Base-by-base conservation (phyloP, 1,140 invertebrate species). In the Solen grandis region DNA sequence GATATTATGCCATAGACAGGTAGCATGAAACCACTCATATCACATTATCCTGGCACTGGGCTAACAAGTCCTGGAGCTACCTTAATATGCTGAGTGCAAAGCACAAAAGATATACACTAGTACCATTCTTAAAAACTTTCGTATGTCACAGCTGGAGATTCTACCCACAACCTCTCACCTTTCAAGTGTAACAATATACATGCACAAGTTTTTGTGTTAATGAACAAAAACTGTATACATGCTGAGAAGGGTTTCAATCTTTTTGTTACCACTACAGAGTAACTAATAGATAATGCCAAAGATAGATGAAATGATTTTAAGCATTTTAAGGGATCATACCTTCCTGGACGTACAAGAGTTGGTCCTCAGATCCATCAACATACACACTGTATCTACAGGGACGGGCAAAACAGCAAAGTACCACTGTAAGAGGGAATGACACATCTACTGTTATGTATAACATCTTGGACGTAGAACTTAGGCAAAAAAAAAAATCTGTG, bases 371-470 rank as follows among this genome's bases (percentile, higher is more conserved):
- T 19, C 33, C 38, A 46, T 73, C 70, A 22, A 46, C 27, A 46
- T 60, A 73, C 5, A 73, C 70, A 46, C 70, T 73, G 55, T 73
- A 73, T 46, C 70, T 38, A 41, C 70, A 73, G 25, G 70, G 70
- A 2, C 70, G 31, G 22, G 55, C 55, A 46, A 59, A 73, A 60
- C 70, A 73, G 29, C 70, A 59, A 2, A 59, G 10, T 25, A 73
- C 55, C 16, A 73, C 70, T 73, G 57, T 10, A 60, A 73, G 13
- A 29, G 22, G n/a, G 25, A 70, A 55, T 14, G 31, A 46, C n/a
- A n/a, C n/a, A n/a, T n/a, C n/a, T n/a, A n/a, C n/a, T n/a, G n/a
- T n/a, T n/a, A n/a, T n/a, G n/a, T n/a, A n/a, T n/a, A n/a, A n/a
- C n/a, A n/a, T n/a, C n/a, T n/a, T n/a, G n/a, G n/a, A n/a, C n/a